Base-by-base conservation (phyloP, 2,113 vertebrate species). In the Amphilophus citrinellus region DNA sequence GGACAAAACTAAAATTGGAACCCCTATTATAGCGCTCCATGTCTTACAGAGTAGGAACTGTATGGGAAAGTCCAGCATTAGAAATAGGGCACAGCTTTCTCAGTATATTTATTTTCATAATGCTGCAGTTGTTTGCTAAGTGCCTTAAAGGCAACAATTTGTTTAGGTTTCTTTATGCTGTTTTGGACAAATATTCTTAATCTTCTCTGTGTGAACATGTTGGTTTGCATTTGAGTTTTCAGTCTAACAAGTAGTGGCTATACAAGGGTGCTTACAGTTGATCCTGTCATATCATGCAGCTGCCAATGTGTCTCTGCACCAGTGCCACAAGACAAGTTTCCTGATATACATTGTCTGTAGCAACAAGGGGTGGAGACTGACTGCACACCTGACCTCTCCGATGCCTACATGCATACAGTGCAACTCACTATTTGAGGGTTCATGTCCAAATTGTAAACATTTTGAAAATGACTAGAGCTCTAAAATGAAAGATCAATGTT, bases 231-330 rank as follows among this genome's bases (percentile, higher is more conserved):
- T 73, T 32, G 53, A 61, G 61, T 42, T 18, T 61, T 75, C n/a
- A 37, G 27, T 57, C 73, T 42, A 76, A 76, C 68, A 27, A 82
- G 56, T 1, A 11, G 39, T 32, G 24, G 65, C 63, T 60, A 47
- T 79, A 60, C 50, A 42, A 27, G 5, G 3, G 63, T 5, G 35
- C 77, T 71, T 56, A 27, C 50, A 27, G 9, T 15, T 39, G 17
- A 71, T 73, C 20, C n/a, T 30, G 60, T 78, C 56, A 61, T 76
- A 56, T 44, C 79, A 27, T 32, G 59, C 81, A 80, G 81, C 75
- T 79, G 60, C 68, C 61, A 2, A 71, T 59, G 59, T 24, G 71
- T 88, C 76, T 65, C 68, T 61, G 76, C 59, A 81, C 13, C 20
- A 27, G 22, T 59, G 56, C 77, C 61, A 32, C 27, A 56, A 56